Percentiles rank a stretch among this genome's conserved stretches.
phyloP scores from a whole-genome alignment of 2,797 vertebrate genomes.

The Oryzias sinensis region DNA sequence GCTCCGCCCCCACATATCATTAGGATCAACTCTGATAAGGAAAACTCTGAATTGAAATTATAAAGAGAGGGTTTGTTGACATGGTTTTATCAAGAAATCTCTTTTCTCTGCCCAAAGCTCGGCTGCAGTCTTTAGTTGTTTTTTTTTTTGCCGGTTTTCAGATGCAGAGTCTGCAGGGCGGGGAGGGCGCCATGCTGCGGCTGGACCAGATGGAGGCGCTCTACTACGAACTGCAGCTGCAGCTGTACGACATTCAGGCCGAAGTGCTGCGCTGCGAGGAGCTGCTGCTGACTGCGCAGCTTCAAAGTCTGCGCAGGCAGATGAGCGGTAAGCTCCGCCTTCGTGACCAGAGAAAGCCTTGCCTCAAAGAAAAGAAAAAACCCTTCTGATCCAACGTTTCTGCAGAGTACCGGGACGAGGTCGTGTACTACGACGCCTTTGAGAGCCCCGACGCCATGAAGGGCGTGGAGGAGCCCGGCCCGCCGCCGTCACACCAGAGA shows the following conservation, averaged over 20 bases:
- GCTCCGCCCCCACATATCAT: no score
- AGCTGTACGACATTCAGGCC: conserved; percentile 94
- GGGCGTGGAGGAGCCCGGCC: conserved; percentile 78
- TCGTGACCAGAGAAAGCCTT: not conserved
- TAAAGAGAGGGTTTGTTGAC: no score
- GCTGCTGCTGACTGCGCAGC: conserved; percentile 89
- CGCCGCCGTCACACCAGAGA: conserved; percentile 78
- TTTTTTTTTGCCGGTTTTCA: conserved; percentile 42
- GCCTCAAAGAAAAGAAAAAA: not conserved
- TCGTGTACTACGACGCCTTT: conserved; percentile 95
- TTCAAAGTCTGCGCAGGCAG: conserved; percentile 92
- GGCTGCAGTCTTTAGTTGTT: no score
- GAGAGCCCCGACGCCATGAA: conserved; percentile 97
- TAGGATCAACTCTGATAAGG: no score
- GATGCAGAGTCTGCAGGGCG: conserved; percentile 92
- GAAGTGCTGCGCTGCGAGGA: conserved; percentile 96
- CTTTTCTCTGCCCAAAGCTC: no score
- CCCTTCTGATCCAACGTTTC: conserved; percentile 6
- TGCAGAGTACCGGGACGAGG: conserved; percentile 93
- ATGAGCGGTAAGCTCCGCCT: conserved; percentile 82
- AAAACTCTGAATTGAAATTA: no score
- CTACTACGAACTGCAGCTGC: conserved; percentile 94
- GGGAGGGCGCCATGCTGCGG: conserved; percentile 88
- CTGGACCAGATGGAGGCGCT: conserved; percentile 93
- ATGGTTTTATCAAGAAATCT: no score